Conservation (phyloP, 2,797 vertebrate species). For the Sebastes aleutianus region DNA sequence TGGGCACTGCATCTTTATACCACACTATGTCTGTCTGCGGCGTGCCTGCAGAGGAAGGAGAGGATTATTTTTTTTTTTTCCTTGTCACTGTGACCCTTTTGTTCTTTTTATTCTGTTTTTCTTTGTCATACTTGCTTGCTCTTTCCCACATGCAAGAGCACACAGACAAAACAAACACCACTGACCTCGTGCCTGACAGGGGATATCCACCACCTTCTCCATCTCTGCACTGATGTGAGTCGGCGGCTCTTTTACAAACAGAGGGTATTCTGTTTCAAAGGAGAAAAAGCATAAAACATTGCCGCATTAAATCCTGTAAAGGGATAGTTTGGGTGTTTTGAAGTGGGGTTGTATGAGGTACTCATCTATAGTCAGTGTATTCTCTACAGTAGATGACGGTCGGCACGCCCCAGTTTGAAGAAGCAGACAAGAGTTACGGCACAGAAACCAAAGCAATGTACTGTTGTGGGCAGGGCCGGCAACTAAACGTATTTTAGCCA, state of each 20-base stretch:
- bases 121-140: background rate
- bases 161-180: slow-evolving; percentile 4
- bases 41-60: slow-evolving; percentile 80
- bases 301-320: slow-evolving; percentile 23
- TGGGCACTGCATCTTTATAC: slow-evolving; percentile 93
- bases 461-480: background rate
- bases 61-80: slow-evolving; percentile 15
- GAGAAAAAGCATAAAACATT: background rate
- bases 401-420: background rate
- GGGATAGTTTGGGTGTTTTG: background rate
- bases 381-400: background rate
- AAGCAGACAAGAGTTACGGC: background rate
- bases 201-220: slow-evolving; percentile 97
- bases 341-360: background rate
- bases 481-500: background rate
- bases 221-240: slow-evolving; percentile 95
- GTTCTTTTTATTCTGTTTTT: slow-evolving; percentile 4
- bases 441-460: background rate
- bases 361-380: background rate
- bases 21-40: slow-evolving; percentile 91
- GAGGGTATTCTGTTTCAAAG: slow-evolving; percentile 85
- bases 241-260: slow-evolving; percentile 93
- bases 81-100: slow-evolving; percentile 10
- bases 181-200: slow-evolving; percentile 91
- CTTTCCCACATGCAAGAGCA: background rate